Evolutionary conservation across 2,888 invertebrate genomes (phyloP), one percentile per base, ranked within the genome.

Genomic region (Unio pictorum): DNA sequence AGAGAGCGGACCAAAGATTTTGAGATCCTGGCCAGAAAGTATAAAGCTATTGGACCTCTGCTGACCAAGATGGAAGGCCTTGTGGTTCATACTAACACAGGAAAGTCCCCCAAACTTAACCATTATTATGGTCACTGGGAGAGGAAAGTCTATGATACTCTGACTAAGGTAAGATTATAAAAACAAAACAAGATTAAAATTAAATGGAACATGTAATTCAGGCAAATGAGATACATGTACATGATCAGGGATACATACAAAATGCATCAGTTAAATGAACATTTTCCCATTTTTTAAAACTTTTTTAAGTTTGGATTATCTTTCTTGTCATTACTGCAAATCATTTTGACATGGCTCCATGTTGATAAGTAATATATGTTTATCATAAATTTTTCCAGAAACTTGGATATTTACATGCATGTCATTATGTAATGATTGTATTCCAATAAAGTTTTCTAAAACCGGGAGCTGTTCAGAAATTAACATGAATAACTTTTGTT

Each of bases 41-140:
- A 96, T 87, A 93, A 94, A 62, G 94, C 95, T 0, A 92, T 96
- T 61, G 94, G 95, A 0, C 95, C 96, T 0, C 93, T 96, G 69
- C 91, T 97, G 20, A 93, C 94, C 82, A 97, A 97, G 90, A 90
- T 97, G 74, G 97, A 97, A 90, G 95, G 94, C 75, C 91, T 97
- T 56, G 94, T 96, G 2, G 92, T 95, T 28, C 94, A 94, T 72
- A 94, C 95, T 2, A 94, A 94, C 79, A 94, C 95, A 0, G 96
- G 96, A 3, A 92, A 91, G 66, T 94, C 94, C 0, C 89, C 92
- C 0, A 93, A 93, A 74, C 95, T 97, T 94, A 91, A 91, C 6
- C 91, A 93, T 1, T 96, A 95, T 88, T 97, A 97, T 85, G 91
- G 92, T 0, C 93, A 92, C 88, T 97, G 96, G 95, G 97, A 97